Base-by-base conservation (phyloP, 2,888 invertebrate genomes). In the Teleogryllus oceanicus region DNA sequence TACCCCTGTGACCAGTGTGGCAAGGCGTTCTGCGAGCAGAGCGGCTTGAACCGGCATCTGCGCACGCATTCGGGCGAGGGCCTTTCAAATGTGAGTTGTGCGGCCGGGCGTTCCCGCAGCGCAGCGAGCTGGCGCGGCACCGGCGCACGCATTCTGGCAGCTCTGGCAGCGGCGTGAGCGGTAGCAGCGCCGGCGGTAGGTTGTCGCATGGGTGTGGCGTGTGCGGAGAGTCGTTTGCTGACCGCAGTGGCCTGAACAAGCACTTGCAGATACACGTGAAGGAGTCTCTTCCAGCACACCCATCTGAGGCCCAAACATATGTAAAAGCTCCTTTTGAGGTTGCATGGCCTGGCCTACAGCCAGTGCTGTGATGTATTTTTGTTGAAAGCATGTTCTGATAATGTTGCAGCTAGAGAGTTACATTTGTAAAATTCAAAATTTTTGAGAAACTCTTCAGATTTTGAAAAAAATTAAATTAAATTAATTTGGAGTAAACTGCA, bases 1-100 rank as follows among this genome's bases (percentile, higher is more conserved):
- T 62, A 62, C 62, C 62, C 62, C 16, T 62, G 62, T n/a, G 62
- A 62, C 62, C 62, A 62, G 62, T 62, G 62, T n/a, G 62, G 62
- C 62, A 62, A 62, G 62, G 62, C 62, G 16, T 62, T 62, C 62
- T 62, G 62, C 62, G 62, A 62, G 62, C 62, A 62, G 62, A 62
- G 62, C 13, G 62, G 62, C 13, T n/a, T 62, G 16, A 62, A 62
- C n/a, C 62, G 62, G 16, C 62, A 62, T n/a, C 62, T 62, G 62
- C 62, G 62, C 13, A 62, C 62, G 5, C 62, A 62, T n/a, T 13
- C 62, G 62, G 62, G 16, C 62, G 62, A 62, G 62, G 62, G 62
- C 16, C 62, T 12, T 62, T 62, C 62, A 62, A 62, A 62, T 62
- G 62, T 62, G 62, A 62, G 62, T 62, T 62, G 62, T 62, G 62